A percentile compares a stretch with the other conserved stretches of the same genome.
Conservation (phyloP, 2,888 invertebrate species). For the Cosmia pyralina region DNA sequence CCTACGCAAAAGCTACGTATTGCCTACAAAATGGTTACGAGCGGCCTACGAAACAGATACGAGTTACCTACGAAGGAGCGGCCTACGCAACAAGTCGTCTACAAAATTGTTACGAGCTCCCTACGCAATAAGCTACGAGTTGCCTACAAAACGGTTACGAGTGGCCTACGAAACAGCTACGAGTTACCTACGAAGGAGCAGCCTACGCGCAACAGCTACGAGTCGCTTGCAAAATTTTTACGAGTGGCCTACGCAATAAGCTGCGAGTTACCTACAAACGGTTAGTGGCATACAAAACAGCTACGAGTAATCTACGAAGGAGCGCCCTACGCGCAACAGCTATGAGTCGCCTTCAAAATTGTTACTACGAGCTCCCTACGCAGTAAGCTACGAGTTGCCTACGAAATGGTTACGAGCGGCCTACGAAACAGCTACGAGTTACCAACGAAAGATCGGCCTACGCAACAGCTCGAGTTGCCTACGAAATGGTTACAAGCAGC, state of each 20-base stretch:
- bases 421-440: not conserved
- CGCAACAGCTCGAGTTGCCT: not conserved
- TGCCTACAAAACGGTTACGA: not conserved
- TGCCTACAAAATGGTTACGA: not conserved
- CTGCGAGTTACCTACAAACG: not conserved
- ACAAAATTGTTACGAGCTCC: not conserved
- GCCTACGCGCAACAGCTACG: not conserved
- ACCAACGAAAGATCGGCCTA: no score
- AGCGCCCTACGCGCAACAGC: no score
- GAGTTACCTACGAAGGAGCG: not conserved
- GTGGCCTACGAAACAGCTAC: not conserved
- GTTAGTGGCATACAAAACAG: not conserved
- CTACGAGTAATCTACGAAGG: not conserved
- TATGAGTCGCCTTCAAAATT: not conserved
- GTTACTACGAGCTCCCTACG: not conserved
- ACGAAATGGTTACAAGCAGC: not conserved
- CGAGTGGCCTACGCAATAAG: not conserved
- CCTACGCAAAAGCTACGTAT: not conserved
- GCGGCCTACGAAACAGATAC: not conserved
- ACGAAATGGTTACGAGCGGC: not conserved
- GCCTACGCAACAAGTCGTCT: no score
- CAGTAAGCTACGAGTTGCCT: not conserved
- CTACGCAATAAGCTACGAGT: not conserved
- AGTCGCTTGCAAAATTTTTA: not conserved
- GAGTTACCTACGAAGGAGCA: not conserved